Evolutionary conservation across 2,888 invertebrate species (phyloP), one percentile per base, ranked within the genome.

Genomic region (Andrena dorsata): DNA sequence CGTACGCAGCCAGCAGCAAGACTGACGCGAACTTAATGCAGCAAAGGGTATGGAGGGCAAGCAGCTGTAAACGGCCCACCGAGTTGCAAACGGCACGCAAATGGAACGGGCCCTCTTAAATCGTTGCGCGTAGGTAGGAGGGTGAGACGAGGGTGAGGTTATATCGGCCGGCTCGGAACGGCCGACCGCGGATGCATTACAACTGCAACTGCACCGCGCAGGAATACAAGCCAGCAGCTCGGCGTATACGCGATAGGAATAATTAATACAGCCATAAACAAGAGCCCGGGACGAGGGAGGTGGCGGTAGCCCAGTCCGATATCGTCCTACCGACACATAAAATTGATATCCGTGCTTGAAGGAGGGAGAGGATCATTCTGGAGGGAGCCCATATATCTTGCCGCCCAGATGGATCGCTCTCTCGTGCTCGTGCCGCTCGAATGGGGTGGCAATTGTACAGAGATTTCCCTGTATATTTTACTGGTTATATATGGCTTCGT

Each of bases 241-340:
- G 82, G 86, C 85, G 82, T 82, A 84, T 91, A 93, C 92, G 92
- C 92, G 92, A 92, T 93, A 91, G 90, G 93, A 93, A 93, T 93
- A 93, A 93, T 93, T 93, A 93, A 93, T 92, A 92, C 89, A 90
- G 84, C 91, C 90, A 92, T 93, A 92, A 93, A 92, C 92, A 92
- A 92, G 90, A 86, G 72, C 75, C 66, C 7, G 35, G 61, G 53
- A 32, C 13, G 41, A 16, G 41, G 65, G 65, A 61, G 69, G 47
- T 10, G 49, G 82, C 64, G 72, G 71, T 79, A 61, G 80, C 23
- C 81, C 82, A 68, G 70, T 53, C 70, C 86, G 90, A 90, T 92
- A 91, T 90, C 90, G 90, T 86, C 86, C 85, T 84, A 89, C 89
- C 86, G 88, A 89, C 90, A 88, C 90, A 90, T 92, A 91, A 92